A percentile compares a stretch with the other conserved stretches of the same genome.
Conservation (phyloP, 2,888 invertebrate genomes). For the Tenthredo amoena region DNA sequence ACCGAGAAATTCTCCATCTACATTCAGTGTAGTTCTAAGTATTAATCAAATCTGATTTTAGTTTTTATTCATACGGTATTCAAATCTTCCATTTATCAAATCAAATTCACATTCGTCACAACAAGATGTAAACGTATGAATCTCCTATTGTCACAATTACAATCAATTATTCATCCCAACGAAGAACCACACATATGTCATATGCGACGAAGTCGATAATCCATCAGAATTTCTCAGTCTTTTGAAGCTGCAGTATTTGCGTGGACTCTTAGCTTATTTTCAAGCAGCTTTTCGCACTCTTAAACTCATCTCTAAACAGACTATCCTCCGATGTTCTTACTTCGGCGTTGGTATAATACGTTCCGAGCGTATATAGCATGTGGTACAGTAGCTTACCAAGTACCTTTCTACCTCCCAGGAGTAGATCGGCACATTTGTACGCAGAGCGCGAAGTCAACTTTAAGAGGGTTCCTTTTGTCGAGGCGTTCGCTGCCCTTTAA, state of each 20-base stretch:
- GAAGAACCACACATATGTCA: background rate
- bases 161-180: background rate
- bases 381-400: conserved; percentile 41
- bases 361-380: background rate
- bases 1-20: background rate
- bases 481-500: conserved; percentile 75
- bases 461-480: conserved; percentile 72
- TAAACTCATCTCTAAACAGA: conserved; percentile 9
- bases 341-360: background rate
- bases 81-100: background rate
- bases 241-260: background rate
- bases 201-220: background rate
- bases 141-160: background rate
- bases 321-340: conserved; percentile 1
- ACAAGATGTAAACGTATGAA: background rate
- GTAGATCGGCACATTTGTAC: conserved; percentile 68
- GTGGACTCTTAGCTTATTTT: background rate
- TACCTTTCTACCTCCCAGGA: background rate
- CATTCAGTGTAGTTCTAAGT: background rate
- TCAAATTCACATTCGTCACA: background rate
- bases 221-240: background rate
- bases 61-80: background rate
- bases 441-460: conserved; percentile 72
- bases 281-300: conserved; percentile 9
- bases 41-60: background rate